Evolutionary conservation across 2,888 invertebrate species (phyloP).

Genomic region (Aphodius sticticus): DNA sequence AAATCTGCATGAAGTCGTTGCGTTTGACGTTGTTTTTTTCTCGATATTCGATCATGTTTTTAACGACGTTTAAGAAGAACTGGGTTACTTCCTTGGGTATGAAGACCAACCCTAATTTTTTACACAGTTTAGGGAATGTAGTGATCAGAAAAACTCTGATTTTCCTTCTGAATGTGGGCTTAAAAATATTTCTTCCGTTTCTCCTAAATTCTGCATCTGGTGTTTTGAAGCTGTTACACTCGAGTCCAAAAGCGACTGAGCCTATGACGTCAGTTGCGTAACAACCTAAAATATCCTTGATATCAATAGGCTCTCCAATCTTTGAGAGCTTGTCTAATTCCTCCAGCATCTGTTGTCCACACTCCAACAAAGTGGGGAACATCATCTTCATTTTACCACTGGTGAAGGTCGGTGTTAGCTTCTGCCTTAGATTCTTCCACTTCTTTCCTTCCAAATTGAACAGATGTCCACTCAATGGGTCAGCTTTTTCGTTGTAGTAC

Average conservation of each 20-base stretch:
- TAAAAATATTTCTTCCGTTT: constrained; percentile 38
- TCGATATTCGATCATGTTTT: constrained; percentile 46
- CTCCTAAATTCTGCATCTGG: constrained; percentile 60
- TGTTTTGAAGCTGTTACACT: constrained; percentile 63
- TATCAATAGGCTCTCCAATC: constrained; percentile 53
- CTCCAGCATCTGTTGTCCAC: constrained; percentile 48
- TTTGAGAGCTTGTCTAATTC: constrained; percentile 43
- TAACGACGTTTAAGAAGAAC: constrained; percentile 48
- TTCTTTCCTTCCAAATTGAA: constrained; percentile 51
- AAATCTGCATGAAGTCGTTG: constrained; percentile 56
- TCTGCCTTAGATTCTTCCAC: constrained; percentile 58
- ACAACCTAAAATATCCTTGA: constrained; percentile 58
- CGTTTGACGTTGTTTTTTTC: constrained; percentile 45
- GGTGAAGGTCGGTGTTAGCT: constrained; percentile 59
- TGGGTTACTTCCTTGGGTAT: constrained; percentile 43
- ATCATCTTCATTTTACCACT: constrained; percentile 60
- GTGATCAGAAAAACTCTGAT: constrained; percentile 57
- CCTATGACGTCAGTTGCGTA: constrained; percentile 63
- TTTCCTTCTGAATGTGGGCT: constrained; percentile 33
- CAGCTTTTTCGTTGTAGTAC: constrained; percentile 50
- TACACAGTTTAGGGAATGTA: constrained; percentile 52
- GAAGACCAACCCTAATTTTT: constrained; percentile 40
- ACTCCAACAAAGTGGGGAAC: constrained; percentile 52
- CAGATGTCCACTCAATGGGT: constrained; percentile 51
- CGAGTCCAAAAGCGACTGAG: constrained; percentile 65